Percentiles rank a stretch among this genome's conserved stretches.
Conservation (phyloP, 2,888 invertebrate genomes). For the Horisme vitalbata region DNA sequence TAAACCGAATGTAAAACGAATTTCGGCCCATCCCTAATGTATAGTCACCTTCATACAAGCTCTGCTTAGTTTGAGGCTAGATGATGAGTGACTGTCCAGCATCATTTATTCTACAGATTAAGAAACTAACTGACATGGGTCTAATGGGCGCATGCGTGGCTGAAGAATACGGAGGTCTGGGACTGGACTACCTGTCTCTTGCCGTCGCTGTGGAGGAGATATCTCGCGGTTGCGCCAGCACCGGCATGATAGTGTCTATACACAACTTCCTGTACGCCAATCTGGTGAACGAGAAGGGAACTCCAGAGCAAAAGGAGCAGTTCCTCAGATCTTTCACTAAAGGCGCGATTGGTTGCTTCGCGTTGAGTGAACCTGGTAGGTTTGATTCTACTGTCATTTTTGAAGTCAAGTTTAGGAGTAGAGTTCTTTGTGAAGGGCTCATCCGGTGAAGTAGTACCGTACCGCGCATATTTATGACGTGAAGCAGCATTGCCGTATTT, state of each 20-base stretch:
- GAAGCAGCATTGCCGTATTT: no score
- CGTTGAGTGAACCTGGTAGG: slow-evolving; percentile 89
- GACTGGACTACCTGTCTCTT: slow-evolving; percentile 86
- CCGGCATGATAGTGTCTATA: slow-evolving; percentile 89
- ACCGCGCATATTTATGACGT: no score
- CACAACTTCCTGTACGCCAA: slow-evolving; percentile 90
- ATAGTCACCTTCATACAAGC: no score
- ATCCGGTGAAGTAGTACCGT: no score
- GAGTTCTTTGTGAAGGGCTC: no score
- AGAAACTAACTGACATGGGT: slow-evolving; percentile 87
- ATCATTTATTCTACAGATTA: slow-evolving; percentile 73
- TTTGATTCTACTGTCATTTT: no score
- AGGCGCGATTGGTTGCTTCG: slow-evolving; percentile 90
- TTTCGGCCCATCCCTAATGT: no score
- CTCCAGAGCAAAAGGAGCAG: slow-evolving; percentile 84
- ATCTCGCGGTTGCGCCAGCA: slow-evolving; percentile 89
- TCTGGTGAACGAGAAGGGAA: slow-evolving; percentile 86
- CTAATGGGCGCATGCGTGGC: slow-evolving; percentile 86
- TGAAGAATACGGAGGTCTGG: slow-evolving; percentile 86
- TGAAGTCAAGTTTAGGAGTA: no score
- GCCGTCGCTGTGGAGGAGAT: slow-evolving; percentile 90
- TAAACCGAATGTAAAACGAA: no score
- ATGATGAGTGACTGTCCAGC: no score
- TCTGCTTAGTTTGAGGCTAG: no score
- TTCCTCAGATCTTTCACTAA: slow-evolving; percentile 84